Evolutionary conservation across 35 echinoderm and acorn worm species (phyloP).

Genomic region (Eucidaris tribuloides): DNA sequence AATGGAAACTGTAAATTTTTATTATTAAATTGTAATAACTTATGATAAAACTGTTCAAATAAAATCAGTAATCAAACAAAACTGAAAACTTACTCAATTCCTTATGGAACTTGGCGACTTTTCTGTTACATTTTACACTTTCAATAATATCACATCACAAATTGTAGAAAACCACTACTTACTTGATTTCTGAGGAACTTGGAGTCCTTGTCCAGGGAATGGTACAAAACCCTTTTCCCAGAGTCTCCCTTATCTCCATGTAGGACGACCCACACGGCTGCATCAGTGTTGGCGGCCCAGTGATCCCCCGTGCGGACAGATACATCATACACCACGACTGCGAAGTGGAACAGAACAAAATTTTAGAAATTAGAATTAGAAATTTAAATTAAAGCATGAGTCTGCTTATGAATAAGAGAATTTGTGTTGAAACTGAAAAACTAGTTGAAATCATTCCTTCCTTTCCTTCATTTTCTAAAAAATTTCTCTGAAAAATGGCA

Average conservation of each 20-base stretch:
- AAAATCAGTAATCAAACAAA: too few relatives aligned
- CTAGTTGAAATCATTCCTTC: too few relatives aligned
- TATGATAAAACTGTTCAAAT: too few relatives aligned
- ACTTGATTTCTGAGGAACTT: constrained; percentile 72
- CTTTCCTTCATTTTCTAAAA: too few relatives aligned
- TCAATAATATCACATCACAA: too few relatives aligned
- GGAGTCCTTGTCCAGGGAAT: constrained; percentile 37
- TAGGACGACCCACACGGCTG: constrained; percentile 53
- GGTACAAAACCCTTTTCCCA: constrained; percentile 68
- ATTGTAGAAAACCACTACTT: too few relatives aligned
- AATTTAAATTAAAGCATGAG: not conserved
- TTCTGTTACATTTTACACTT: too few relatives aligned
- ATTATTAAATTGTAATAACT: too few relatives aligned
- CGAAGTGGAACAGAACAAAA: not conserved
- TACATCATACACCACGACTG: constrained; percentile 69
- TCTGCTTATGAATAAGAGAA: not conserved
- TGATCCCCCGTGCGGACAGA: constrained; percentile 64
- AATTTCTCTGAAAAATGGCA: too few relatives aligned
- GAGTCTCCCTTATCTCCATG: constrained; percentile 74
- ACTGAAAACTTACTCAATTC: too few relatives aligned
- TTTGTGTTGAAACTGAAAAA: not conserved
- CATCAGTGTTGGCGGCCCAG: constrained; percentile 48
- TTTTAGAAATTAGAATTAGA: not conserved
- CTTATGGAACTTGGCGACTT: too few relatives aligned
- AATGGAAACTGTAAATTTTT: too few relatives aligned